Evolutionary conservation across 2,888 invertebrate species (phyloP), one percentile per base, ranked within the genome.

Genomic region (Zeuzera pyrina): DNA sequence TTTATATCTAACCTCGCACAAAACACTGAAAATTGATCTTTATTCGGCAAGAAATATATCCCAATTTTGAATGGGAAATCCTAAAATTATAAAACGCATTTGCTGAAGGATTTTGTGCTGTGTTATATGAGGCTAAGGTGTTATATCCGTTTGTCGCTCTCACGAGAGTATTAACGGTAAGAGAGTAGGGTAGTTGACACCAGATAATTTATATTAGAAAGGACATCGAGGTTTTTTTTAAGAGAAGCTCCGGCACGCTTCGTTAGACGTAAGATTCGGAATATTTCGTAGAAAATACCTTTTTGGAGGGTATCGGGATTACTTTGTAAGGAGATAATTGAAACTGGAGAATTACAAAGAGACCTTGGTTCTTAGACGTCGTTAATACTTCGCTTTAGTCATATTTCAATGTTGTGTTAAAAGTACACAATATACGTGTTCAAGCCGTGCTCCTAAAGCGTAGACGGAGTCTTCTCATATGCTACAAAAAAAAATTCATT

Each of bases 171-270:
- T 47, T 49, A 33, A n/a, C 41, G 42, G 55, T 56, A 53, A 33
- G 41, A 44, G 48, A 49, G 49, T 48, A n/a, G 38, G 49, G 46
- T 47, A 52, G 59, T 61, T 63, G 66, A 63, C 65, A 65, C 55
- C 51, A 57, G 61, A 60, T 68, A 68, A 69, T 69, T 66, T 69
- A 68, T 66, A 59, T 62, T 49, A 53, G 49, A 31, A 45, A 32
- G 35, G 38, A 30, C 38, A 35, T 35, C 14, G 35, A 25, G 29
- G 32, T 19, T 31, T 29, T 35, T 38, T 37, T 35, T 25, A 16
- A 13, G 25, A 13, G 13, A 12, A 6, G 12, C 8, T 25, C 25
- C 25, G 12, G 12, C 12, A 15, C 28, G 30, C 35, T 38, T 38
- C 35, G 38, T 38, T 38, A 35, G 35, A 19, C 32, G 19, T 22